These are phyloP conservation scores for Sphaeramia orbicularis DNA, from an alignment of 2,797 vertebrate species.

Conservation along the genomic window DNA sequence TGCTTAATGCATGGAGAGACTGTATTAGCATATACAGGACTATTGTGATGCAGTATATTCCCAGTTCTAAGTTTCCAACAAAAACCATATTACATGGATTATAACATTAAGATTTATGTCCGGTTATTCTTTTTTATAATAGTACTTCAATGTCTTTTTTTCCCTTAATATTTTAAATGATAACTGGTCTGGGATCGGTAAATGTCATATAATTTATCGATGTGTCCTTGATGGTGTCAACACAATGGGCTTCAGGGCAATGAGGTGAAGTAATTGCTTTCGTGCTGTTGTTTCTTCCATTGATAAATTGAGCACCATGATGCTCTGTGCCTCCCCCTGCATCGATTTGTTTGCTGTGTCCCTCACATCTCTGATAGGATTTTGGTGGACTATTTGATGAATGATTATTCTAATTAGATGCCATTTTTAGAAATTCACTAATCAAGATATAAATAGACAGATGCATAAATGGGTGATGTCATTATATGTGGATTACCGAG, in stretches of 20 bases:
- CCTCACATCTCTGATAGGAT: not conserved
- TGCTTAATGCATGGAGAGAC: conserved; percentile 30
- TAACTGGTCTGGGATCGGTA: no score
- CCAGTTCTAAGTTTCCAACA: not conserved
- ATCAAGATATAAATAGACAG: no score
- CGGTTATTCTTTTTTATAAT: not conserved
- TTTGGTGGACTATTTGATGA: not conserved
- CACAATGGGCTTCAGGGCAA: not conserved
- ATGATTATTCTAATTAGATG: not conserved
- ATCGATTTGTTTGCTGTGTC: conserved; percentile 4
- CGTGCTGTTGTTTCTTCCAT: not conserved
- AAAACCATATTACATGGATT: not conserved
- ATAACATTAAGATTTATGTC: no score
- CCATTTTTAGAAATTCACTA: not conserved
- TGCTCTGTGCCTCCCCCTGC: not conserved
- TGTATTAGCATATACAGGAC: conserved; percentile 16
- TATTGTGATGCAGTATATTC: not conserved
- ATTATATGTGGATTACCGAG: no score
- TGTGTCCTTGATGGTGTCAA: no score
- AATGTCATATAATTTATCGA: no score
- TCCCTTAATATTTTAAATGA: no score
- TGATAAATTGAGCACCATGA: not conserved
- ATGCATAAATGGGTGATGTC: no score
- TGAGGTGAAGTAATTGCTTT: not conserved
- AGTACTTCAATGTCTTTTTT: no score